Evolutionary conservation across 2,797 vertebrate genomes (phyloP).

Genomic region (Allobates femoralis): DNA sequence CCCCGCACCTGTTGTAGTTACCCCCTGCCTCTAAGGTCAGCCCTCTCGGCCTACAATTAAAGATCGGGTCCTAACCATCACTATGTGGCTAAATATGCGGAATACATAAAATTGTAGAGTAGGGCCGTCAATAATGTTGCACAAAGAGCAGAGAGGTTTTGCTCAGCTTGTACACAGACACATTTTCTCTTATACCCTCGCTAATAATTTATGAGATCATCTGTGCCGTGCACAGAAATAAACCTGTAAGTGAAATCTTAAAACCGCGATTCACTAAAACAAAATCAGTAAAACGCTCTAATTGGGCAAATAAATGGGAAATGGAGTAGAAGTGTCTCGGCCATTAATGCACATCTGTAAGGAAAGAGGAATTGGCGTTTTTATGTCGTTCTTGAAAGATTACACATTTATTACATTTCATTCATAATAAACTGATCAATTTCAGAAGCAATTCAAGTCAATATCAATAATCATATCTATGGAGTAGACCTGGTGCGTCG

Average conservation of each 20-base stretch:
- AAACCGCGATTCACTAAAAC: slow-evolving; percentile 46
- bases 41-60: background rate
- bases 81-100: background rate
- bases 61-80: background rate
- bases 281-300: slow-evolving; percentile 59
- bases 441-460: background rate
- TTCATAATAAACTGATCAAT: background rate
- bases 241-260: slow-evolving; percentile 18
- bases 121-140: background rate
- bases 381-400: background rate
- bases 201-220: slow-evolving; percentile 42
- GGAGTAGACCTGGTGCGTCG: background rate
- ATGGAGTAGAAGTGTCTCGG: slow-evolving; percentile 1
- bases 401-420: background rate
- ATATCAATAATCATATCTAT: background rate
- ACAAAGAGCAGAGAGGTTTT: background rate
- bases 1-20: too few relatives aligned
- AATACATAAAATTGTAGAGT: background rate
- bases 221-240: background rate
- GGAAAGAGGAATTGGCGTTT: background rate
- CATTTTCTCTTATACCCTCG: slow-evolving; percentile 2
- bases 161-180: background rate
- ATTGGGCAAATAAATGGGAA: slow-evolving; percentile 26
- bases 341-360: background rate
- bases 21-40: background rate